Evolutionary conservation across 2,888 invertebrate genomes (phyloP).

Genomic region (Diarsia dahlii): DNA sequence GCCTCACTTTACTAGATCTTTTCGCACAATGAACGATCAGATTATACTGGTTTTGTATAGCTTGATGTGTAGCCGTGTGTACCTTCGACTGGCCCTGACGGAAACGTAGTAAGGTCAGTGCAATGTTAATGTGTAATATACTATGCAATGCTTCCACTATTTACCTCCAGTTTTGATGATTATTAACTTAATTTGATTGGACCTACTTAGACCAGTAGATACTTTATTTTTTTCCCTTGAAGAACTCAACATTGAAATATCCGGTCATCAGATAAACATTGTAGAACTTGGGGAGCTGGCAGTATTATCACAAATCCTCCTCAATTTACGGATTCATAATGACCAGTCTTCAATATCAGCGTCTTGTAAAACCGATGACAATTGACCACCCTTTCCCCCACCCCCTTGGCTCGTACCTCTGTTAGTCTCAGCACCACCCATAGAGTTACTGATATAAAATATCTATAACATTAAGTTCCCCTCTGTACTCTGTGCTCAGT

Average conservation of each 20-base stretch:
- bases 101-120: slow-evolving; percentile 50
- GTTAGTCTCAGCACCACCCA: background rate
- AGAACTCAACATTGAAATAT: background rate
- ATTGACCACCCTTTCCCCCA: too few relatives aligned
- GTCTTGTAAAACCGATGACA: too few relatives aligned
- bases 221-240: slow-evolving; percentile 1
- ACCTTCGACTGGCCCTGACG: slow-evolving; percentile 56
- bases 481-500: background rate
- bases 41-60: too few relatives aligned
- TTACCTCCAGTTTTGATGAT: slow-evolving; percentile 33
- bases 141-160: slow-evolving; percentile 36
- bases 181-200: slow-evolving; percentile 6
- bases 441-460: background rate
- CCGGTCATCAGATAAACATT: background rate
- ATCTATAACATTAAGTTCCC: background rate
- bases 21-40: too few relatives aligned
- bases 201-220: background rate
- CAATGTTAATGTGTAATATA: slow-evolving; percentile 44
- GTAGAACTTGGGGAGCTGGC: background rate
- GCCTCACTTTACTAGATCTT: too few relatives aligned
- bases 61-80: too few relatives aligned
- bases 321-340: background rate
- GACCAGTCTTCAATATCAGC: too few relatives aligned
- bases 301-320: background rate
- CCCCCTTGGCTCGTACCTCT: background rate